Base-by-base conservation (phyloP, 2,113 vertebrate genomes). In the Prochilodus magdalenae region DNA sequence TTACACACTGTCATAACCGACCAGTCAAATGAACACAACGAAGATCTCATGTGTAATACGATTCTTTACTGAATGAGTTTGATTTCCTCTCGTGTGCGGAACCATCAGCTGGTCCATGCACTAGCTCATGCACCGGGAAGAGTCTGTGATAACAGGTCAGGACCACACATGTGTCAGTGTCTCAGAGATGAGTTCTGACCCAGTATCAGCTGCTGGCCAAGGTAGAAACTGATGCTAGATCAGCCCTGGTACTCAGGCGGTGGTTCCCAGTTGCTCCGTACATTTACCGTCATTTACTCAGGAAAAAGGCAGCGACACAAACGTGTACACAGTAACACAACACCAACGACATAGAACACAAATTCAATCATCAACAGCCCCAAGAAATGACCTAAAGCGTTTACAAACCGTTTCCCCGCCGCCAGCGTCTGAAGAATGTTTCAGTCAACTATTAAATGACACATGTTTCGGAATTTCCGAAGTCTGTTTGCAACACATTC, bases 31-130 rank as follows among this genome's bases (percentile, higher is more conserved):
- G 12, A 76, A 53, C n/a, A 81, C 27, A 40, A 0, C 27, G 57
- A 66, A 73, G 51, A 30, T 63, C 66, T 66, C 40, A 51, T 83
- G 67, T 62, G 65, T 55, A 62, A 18, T 26, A 47, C 51, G 74
- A 4, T 26, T 69, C 3, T 67, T 75, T 75, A 57, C 8, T 36
- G 15, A 26, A 73, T 36, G 40, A 44, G 40, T 44, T 44, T 11
- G 5, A 11, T 44, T 44, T 66, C 36, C 70, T 4, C 15, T 20
- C 44, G 33, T 24, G 55, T 75, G 47, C 3, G 44, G 27, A 79
- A 71, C 29, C 26, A 30, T 73, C 18, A n/a, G 20, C 6, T 1
- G 6, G 3, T 80, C 78, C 67, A 72, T 30, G 53, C 77, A 60
- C 20, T 67, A 67, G 8, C 4, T 69, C 65, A 75, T 79, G 53